Percentiles rank a stretch among this genome's conserved stretches.
phyloP scores from a whole-genome alignment of 2,113 vertebrate genomes.

The Centropristis striata region DNA sequence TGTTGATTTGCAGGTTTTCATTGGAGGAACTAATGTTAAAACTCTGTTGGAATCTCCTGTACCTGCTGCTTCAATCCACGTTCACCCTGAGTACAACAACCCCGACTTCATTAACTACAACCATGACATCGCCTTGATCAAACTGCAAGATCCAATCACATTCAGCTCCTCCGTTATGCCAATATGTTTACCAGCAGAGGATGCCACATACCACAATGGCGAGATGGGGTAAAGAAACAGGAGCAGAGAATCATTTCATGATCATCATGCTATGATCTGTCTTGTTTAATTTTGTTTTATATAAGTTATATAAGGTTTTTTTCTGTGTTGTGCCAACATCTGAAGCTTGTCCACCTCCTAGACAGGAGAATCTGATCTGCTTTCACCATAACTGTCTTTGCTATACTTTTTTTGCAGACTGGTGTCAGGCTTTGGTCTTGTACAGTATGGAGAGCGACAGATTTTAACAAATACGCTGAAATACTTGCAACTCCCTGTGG shows the following conservation, averaged over 20 bases:
- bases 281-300: no score
- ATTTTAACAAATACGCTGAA: constrained; percentile 49
- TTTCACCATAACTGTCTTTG: background rate
- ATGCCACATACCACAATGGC: background rate
- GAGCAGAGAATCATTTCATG: no score
- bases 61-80: constrained; percentile 41
- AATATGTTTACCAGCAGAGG: constrained; percentile 71
- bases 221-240: constrained; percentile 66
- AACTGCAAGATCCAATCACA: constrained; percentile 54
- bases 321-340: no score
- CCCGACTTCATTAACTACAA: fast-evolving
- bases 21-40: constrained; percentile 46
- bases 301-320: no score
- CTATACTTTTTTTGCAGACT: constrained; percentile 43
- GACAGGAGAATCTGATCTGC: background rate
- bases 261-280: no score
- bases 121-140: constrained; percentile 81
- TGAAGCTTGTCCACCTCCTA: no score
- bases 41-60: fast-evolving
- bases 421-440: constrained; percentile 71
- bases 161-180: constrained; percentile 74
- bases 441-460: fast-evolving
- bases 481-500: constrained; percentile 69
- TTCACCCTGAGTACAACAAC: constrained; percentile 71
- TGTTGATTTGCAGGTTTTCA: constrained; percentile 53